These are phyloP conservation scores for Formica exsecta DNA, from an alignment of 1,140 invertebrate species.

Conservation along the genomic window DNA sequence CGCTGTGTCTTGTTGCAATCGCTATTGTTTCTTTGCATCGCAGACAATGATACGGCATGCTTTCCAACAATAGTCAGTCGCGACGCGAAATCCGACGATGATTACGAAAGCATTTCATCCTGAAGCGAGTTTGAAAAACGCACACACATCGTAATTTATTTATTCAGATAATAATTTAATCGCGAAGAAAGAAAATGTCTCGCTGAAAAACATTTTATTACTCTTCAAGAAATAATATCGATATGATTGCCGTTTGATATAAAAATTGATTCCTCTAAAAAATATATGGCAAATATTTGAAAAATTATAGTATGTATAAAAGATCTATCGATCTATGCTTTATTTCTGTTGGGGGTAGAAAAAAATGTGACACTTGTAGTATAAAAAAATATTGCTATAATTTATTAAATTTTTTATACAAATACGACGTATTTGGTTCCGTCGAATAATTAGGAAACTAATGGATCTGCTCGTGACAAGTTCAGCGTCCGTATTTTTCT, in stretches of 20 bases:
- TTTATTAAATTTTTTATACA: conserved; percentile 48
- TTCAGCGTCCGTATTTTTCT: neutral
- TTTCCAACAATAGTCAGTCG: conserved; percentile 31
- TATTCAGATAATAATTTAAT: neutral
- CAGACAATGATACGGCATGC: conserved; percentile 23
- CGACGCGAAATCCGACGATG: conserved; percentile 12
- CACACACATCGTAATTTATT: neutral
- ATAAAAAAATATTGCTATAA: conserved; percentile 28
- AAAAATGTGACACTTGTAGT: neutral
- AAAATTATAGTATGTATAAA: neutral
- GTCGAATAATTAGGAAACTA: conserved; percentile 33
- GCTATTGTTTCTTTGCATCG: conserved; percentile 38
- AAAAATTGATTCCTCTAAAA: conserved; percentile 18
- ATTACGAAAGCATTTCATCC: neutral
- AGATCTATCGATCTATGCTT: neutral
- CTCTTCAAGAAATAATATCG: neutral
- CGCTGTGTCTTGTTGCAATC: conserved; percentile 1
- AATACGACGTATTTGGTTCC: neutral
- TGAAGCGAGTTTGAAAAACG: neutral
- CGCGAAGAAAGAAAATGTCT: neutral
- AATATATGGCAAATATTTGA: neutral
- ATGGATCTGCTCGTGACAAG: neutral
- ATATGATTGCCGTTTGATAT: neutral
- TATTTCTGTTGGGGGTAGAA: neutral
- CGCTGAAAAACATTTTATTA: neutral